Evolutionary conservation across 2,797 vertebrate species (phyloP).

Genomic region (Gila robusta): DNA sequence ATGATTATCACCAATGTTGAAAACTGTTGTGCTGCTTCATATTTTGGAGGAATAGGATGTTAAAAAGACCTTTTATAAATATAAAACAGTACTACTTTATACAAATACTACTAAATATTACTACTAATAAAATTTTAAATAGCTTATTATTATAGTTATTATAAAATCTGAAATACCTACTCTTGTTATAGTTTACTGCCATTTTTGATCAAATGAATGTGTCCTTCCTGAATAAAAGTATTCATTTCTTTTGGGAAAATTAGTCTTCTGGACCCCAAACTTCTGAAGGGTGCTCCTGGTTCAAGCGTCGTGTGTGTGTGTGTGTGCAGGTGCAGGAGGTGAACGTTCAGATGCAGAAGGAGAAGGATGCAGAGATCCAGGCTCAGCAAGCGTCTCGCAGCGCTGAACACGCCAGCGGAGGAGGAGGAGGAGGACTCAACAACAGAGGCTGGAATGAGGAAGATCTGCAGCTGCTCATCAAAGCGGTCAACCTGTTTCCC

Average conservation of each 20-base stretch:
- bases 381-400: constrained; percentile 87
- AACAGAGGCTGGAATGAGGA: constrained; percentile 94
- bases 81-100: neutral
- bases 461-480: constrained; percentile 95
- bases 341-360: constrained; percentile 89
- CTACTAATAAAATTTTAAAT: neutral
- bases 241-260: neutral
- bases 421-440: constrained; percentile 75
- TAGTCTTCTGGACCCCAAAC: too few species aligned
- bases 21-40: too few species aligned
- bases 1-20: too few species aligned
- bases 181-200: too few species aligned
- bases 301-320: neutral
- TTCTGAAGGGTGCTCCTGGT: neutral
- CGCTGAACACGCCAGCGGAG: constrained; percentile 85
- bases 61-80: neutral
- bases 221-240: too few species aligned
- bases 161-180: neutral
- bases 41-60: neutral
- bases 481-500: constrained; percentile 98
- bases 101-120: neutral
- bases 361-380: constrained; percentile 92
- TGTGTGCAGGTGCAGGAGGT: constrained; percentile 88
- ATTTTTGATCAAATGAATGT: neutral
- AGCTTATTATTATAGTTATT: neutral